Evolutionary conservation across 2,888 invertebrate species (phyloP), one percentile per base, ranked within the genome.

Genomic region (Molanna angustata): DNA sequence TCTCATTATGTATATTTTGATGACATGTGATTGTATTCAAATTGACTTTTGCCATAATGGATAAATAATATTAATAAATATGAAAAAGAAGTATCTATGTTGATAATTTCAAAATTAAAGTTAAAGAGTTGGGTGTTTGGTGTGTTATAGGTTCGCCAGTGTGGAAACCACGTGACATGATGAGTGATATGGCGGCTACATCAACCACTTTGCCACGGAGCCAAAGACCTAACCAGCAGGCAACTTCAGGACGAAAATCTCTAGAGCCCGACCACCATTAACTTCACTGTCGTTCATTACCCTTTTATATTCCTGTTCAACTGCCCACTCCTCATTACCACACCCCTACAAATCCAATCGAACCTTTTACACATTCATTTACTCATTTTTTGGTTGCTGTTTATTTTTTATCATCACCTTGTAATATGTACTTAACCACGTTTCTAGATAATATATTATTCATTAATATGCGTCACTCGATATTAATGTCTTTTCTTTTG

Each of bases 161-260:
- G 80, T 96, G 95, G 95, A 95, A 95, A 85, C 94, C 94, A 79
- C 88, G 94, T 80, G 93, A 94, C 82, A 83, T 80, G 80, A 75
- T 77, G 79, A 75, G 77, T 75, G 80, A 80, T 74, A 73, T 73
- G 71, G 71, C 72, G 54, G 65, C 62, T 51, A 65, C 63, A 54
- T 71, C 72, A 63, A 61, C 61, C 50, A 62, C 61, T 37, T 56
- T 62, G 54, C 61, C 62, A 44, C 60, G 62, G 51, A 60, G 60
- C 52, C 60, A 57, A 52, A 54, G 57, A 43, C 39, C 54, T 21
- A 43, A 41, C 46, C 55, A 55, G 52, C 57, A 71, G 69, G 71
- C 71, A 61, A 73, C 71, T 35, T n/a, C 43, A n/a, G 42, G 75
- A 70, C 76, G 76, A 72, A 75, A 76, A 71, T 76, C 76, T 60